Evolutionary conservation across 2,888 invertebrate species (phyloP), one percentile per base, ranked within the genome.

Genomic region (Coelopa pilipes): DNA sequence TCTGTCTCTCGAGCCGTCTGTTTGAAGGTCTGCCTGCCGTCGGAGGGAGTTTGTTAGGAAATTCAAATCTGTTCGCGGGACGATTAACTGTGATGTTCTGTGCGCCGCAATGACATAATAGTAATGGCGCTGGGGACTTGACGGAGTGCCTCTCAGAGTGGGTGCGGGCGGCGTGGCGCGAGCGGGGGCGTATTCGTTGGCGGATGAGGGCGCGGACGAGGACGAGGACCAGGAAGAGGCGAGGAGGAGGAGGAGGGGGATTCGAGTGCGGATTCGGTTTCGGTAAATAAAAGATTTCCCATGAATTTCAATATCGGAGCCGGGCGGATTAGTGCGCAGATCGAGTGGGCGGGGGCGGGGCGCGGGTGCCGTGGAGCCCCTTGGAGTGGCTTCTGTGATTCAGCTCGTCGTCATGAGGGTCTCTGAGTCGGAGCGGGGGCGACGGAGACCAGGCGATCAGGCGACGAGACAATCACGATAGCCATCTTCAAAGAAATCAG

Each of bases 11-110:
- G n/a, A n/a, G 34, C 34, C 7, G 34, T 7, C 34, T 2, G 34
- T 34, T 7, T 34, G 34, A 4, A 2, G 2, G 34, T 34, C 34
- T 34, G 34, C 7, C 7, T 59, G 66, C 45, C 45, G n/a, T 57
- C 50, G 46, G 45, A 53, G 9, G 55, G 24, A 68, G 47, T 74
- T 65, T 65, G 57, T 55, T 71, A 62, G 69, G 72, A 78, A 71
- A 76, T 75, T 78, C 66, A 77, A 80, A 79, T 79, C 78, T 74
- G 76, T 75, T 72, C 74, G 75, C 73, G 74, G 75, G 60, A 74
- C 75, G 66, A 75, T 75, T 71, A 74, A 67, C 69, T 55, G 70
- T 76, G 73, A 74, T 74, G 67, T 75, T 77, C 73, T 72, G 45
- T 74, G 67, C 50, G 63, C 67, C 70, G 50, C 73, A 74, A 49